A percentile compares a stretch with the other conserved stretches of the same genome.
phyloP scores from a whole-genome alignment of 2,888 invertebrate genomes.

The Conchocele bisecta region DNA sequence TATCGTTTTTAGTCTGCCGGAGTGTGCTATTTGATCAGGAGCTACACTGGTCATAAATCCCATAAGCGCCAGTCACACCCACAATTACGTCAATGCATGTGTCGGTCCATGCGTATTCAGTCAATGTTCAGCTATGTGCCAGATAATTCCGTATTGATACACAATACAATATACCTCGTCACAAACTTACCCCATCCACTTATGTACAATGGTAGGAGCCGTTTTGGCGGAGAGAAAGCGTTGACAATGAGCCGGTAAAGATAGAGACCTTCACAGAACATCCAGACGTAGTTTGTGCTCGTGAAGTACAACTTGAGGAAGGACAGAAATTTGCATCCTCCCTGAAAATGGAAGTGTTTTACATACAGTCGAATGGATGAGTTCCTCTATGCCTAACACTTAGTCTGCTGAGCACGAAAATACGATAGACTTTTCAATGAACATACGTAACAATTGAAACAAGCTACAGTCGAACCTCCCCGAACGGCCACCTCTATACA shows the following conservation, averaged over 20 bases:
- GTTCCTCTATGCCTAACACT: too few species aligned
- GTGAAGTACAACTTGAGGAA: conserved; percentile 72
- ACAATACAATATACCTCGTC: neutral
- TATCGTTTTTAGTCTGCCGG: neutral
- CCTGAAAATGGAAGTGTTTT: conserved; percentile 52
- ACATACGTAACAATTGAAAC: too few species aligned
- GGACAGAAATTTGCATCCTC: conserved; percentile 74
- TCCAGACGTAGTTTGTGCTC: conserved; percentile 77
- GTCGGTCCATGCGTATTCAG: too few species aligned
- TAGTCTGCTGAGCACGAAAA: too few species aligned
- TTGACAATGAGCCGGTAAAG: conserved; percentile 77
- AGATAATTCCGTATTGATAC: neutral
- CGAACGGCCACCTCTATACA: too few species aligned
- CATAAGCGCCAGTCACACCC: too few species aligned
- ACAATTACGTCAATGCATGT: too few species aligned
- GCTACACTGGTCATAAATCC: neutral
- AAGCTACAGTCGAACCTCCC: too few species aligned
- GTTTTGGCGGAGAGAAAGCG: conserved; percentile 78
- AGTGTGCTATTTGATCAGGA: neutral
- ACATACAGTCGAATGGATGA: too few species aligned
- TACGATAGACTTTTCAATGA: too few species aligned
- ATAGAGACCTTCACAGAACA: conserved; percentile 80
- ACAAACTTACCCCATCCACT: conserved; percentile 77
- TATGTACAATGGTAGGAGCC: conserved; percentile 69
- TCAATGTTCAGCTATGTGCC: too few species aligned